Base-by-base conservation (phyloP, 2,888 invertebrate species). In the Archips crataeganus region DNA sequence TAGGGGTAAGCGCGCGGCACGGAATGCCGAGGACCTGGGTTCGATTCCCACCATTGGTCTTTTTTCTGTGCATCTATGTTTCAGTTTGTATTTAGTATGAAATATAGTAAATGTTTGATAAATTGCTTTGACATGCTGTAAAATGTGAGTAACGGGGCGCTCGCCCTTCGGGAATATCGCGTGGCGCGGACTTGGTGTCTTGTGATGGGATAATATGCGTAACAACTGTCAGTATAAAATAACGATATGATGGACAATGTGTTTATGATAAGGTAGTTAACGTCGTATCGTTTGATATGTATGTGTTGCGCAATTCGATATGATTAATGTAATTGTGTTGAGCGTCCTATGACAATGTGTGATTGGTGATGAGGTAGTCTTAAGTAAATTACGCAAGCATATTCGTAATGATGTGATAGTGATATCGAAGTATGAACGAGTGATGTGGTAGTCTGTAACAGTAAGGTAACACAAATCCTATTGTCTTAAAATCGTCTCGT, bases 381-480 rank as follows among this genome's bases (percentile, higher is more conserved):
- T 15, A 15, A n/a, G 49, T n/a, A 10, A 34, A 49, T 23, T 47
- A 63, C 64, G 49, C 64, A 0, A 3, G 49, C 23, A 13, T 34
- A 49, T 34, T n/a, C 34, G 34, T 64, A 49, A 64, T 63, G 47
- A 47, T 15, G 49, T n/a, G 60, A n/a, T 61, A 61, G 60, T 61
- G 15, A 39, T 36, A 8, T n/a, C 49, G n/a, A 49, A 49, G n/a
- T 49, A 11, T 45, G 49, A 5, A 49, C n/a, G 49, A n/a, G 60
- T 61, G 36, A 9, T 36, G 39, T 61, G 60, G 51, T 54, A 54
- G 51, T 54, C 51, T 15, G 51, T 49, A 49, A n/a, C 3, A 49
- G n/a, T 15, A 9, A 2, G 15, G 13, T 23, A 6, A 51, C 51
- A 15, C 4, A n/a, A 2, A 51, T 15, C 15, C 51, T 51, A 8